Base-by-base conservation (phyloP, 2,113 vertebrate genomes). In the Anolis sagrei region DNA sequence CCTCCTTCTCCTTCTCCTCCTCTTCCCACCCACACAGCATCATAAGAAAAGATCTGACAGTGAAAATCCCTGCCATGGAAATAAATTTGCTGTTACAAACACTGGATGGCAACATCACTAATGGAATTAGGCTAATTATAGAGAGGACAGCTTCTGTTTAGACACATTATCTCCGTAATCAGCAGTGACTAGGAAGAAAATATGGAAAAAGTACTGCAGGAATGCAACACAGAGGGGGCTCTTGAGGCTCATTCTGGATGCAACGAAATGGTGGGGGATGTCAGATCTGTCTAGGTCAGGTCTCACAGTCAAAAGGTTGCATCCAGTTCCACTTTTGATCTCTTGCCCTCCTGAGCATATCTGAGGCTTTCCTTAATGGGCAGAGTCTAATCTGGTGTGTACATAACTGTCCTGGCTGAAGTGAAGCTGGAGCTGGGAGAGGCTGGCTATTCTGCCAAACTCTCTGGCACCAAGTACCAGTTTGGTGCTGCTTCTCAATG, bases 91-190 rank as follows among this genome's bases (percentile, higher is more conserved):
- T 93, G 91, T 93, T 94, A 92, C 92, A 94, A 94, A 94, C 94
- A 93, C 92, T 89, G 94, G 94, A 94, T 95, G 92, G 94, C 94
- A 95, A 95, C 94, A 94, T 94, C 93, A 92, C 94, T 94, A 94
- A 95, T 95, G 94, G 93, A 95, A 95, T 95, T 95, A 95, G 93
- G 94, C 93, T 95, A 95, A 95, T 95, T 94, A 94, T 94, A 94
- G 94, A 94, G 94, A 94, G 93, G 94, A 93, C 94, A 94, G 94
- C 94, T 94, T 94, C 94, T 95, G 94, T 95, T 95, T 94, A 95
- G 94, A 94, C 94, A 94, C 92, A 93, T 95, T 94, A 93, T 95
- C 94, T 95, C 92, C 91, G 91, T 95, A 94, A 94, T 95, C 94
- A 93, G 92, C 92, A 93, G 78, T 90, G 94, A 93, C 94, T 94